These are phyloP conservation scores for Oxystoma pomonae DNA, from an alignment of 2,888 invertebrate species.

Conservation along the genomic window DNA sequence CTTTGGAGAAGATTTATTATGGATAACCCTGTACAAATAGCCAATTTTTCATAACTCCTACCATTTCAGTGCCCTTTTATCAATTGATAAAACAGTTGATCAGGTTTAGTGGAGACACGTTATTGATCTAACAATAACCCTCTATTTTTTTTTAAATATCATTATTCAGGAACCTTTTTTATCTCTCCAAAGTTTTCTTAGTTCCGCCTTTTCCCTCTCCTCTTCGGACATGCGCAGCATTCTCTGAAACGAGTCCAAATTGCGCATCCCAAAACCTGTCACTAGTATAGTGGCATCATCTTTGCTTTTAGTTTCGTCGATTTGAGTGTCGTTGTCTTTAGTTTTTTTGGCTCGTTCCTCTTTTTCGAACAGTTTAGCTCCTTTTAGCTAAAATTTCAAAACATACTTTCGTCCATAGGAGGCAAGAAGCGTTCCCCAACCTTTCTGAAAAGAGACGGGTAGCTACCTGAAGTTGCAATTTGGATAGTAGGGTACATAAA, in stretches of 20 bases:
- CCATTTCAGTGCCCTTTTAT: too few species aligned
- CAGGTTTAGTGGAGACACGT: too few species aligned
- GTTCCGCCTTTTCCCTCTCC: slow-evolving; percentile 23
- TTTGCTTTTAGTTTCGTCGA: not conserved
- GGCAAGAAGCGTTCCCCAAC: not conserved
- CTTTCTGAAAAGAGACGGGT: too few species aligned
- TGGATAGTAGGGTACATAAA: too few species aligned
- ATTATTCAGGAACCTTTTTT: too few species aligned
- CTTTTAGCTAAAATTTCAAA: slow-evolving; percentile 10
- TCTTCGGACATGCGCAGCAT: slow-evolving; percentile 29
- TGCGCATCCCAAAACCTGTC: slow-evolving; percentile 39
- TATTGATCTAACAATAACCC: too few species aligned
- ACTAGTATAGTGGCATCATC: slow-evolving; percentile 32
- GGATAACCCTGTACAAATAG: too few species aligned
- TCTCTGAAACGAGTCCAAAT: slow-evolving; percentile 34
- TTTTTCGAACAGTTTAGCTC: slow-evolving; percentile 13
- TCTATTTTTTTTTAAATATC: too few species aligned
- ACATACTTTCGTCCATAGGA: not conserved
- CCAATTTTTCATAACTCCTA: too few species aligned
- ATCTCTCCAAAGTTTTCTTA: slow-evolving; percentile 20
- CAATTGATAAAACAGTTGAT: too few species aligned
- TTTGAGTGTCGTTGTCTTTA: not conserved
- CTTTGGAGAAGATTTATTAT: too few species aligned
- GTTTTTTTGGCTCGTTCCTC: not conserved
- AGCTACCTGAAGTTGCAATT: too few species aligned